These are phyloP conservation scores for Tipula lateralis DNA, from an alignment of 2,888 invertebrate species.

Conservation along the genomic window DNA sequence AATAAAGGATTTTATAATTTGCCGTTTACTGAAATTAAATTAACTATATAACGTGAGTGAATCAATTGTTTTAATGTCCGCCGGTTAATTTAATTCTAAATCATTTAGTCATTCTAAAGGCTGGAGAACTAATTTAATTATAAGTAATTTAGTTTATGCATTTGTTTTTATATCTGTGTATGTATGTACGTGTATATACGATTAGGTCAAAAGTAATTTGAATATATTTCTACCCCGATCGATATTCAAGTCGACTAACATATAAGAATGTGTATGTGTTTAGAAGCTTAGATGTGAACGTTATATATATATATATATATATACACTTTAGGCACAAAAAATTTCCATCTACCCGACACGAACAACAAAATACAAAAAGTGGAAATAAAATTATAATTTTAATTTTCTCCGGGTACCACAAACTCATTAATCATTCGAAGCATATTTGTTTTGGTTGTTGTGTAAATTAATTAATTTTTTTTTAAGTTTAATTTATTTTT, in stretches of 20 bases:
- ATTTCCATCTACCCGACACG: neutral
- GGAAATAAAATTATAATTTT: neutral
- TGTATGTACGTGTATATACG: neutral
- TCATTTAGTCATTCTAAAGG: neutral
- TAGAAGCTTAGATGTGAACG: neutral
- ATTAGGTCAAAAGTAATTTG: neutral
- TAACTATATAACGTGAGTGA: neutral
- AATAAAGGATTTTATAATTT: neutral
- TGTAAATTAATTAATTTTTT: neutral
- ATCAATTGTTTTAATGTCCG: neutral
- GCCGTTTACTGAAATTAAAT: neutral
- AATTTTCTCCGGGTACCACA: conserved; percentile 24
- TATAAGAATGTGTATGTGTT: neutral
- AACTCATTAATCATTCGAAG: conserved; percentile 19
- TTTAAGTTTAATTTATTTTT: neutral
- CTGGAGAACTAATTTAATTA: neutral
- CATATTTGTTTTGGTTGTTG: neutral
- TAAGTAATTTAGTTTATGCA: neutral
- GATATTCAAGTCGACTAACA: neutral
- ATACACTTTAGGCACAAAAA: neutral
- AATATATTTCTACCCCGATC: neutral
- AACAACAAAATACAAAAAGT: neutral
- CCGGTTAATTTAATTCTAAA: neutral
- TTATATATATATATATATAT: neutral
- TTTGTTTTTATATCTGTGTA: neutral